Percentiles rank a stretch among this genome's conserved stretches.
Evolutionary conservation across 2,113 vertebrate species (phyloP).

Genomic region (Polypterus bichir): DNA sequence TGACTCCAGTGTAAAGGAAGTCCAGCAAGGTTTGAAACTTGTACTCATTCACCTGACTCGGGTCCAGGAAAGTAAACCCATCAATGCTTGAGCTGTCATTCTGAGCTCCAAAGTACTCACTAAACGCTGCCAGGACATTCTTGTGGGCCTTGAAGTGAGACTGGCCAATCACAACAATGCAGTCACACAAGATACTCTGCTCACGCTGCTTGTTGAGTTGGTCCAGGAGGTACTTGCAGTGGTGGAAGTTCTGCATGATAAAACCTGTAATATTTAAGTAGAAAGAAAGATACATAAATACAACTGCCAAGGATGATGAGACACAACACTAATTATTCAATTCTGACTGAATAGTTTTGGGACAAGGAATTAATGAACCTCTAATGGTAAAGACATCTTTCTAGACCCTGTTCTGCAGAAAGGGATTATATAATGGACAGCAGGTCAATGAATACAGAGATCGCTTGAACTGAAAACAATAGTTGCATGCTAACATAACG

Average conservation of each 20-base stretch:
- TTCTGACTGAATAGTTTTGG: background rate
- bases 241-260: conserved; percentile 54
- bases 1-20: conserved; percentile 61
- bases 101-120: conserved; percentile 57
- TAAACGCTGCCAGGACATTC: conserved; percentile 64
- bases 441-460: too few species aligned
- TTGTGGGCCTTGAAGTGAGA: conserved; percentile 62
- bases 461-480: too few species aligned
- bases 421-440: too few species aligned
- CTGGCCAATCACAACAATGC: conserved; percentile 63
- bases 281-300: too few species aligned
- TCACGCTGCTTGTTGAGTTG: conserved; percentile 66
- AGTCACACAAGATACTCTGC: conserved; percentile 70
- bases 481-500: too few species aligned
- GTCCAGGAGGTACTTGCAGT: conserved; percentile 68
- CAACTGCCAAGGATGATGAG: background rate
- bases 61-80: conserved; percentile 50
- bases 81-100: conserved; percentile 51
- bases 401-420: background rate
- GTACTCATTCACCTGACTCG: conserved; percentile 55
- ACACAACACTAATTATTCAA: background rate
- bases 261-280: too few species aligned
- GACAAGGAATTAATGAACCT: background rate
- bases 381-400: background rate
- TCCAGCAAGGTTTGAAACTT: conserved; percentile 66